phyloP scores from a whole-genome alignment of 2,888 invertebrate genomes.

The Volucella inanis region DNA sequence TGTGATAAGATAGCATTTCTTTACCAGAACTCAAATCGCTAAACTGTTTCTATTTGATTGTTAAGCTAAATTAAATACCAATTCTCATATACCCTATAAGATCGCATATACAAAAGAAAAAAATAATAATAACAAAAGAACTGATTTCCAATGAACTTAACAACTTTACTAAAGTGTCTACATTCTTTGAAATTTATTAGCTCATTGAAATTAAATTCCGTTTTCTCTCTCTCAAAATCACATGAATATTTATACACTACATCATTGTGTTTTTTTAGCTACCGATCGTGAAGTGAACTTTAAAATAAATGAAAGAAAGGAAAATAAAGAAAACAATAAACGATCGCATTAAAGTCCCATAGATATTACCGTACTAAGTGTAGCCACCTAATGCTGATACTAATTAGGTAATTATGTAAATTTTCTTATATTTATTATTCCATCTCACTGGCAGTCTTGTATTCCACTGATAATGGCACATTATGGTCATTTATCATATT shows the following conservation, averaged over 20 bases:
- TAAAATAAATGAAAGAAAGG: constrained; percentile 13
- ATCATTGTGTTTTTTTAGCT: constrained; percentile 15
- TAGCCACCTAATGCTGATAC: constrained; percentile 56
- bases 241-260: constrained; percentile 58
- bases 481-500: constrained; percentile 76
- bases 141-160: constrained; percentile 38
- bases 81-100: too few relatives aligned
- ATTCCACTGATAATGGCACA: constrained; percentile 58
- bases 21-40: too few relatives aligned
- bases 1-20: too few relatives aligned
- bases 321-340: constrained; percentile 13
- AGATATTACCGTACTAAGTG: constrained; percentile 30
- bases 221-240: constrained; percentile 21
- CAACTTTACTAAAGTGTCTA: constrained; percentile 15
- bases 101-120: not conserved
- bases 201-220: constrained; percentile 53
- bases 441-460: constrained; percentile 12
- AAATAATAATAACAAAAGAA: constrained; percentile 14
- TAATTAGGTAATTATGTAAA: constrained; percentile 72
- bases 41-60: too few relatives aligned
- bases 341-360: constrained; percentile 26
- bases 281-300: constrained; percentile 47
- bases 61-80: too few relatives aligned
- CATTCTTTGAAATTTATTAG: constrained; percentile 48
- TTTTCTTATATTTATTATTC: constrained; percentile 9